These are phyloP conservation scores for Poecilia velifera DNA, from an alignment of 2,797 vertebrate species.

Conservation along the genomic window DNA sequence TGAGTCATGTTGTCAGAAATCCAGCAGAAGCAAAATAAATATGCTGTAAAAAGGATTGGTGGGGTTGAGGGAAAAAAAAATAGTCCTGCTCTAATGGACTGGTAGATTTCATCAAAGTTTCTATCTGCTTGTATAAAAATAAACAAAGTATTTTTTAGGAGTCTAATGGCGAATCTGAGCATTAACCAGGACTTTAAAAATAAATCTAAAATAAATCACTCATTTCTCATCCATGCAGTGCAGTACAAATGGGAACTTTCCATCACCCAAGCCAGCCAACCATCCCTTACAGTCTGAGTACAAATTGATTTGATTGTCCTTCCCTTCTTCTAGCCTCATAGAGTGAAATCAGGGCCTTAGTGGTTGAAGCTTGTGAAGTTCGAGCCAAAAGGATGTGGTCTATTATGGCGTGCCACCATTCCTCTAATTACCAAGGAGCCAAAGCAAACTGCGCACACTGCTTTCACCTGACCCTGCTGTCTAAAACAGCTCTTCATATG, in stretches of 20 bases:
- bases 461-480: conserved; percentile 88
- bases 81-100: not conserved
- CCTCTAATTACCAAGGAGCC: conserved; percentile 89
- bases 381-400: conserved; percentile 93
- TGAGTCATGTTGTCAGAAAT: not conserved
- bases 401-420: conserved; percentile 88
- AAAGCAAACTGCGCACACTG: conserved; percentile 86
- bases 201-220: conserved; percentile 21
- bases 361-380: conserved; percentile 74
- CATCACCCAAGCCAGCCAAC: conserved; percentile 38
- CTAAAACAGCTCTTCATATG: conserved; percentile 87
- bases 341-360: conserved; percentile 87
- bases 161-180: conserved; percentile 10
- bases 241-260: conserved; percentile 48
- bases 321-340: conserved; percentile 83
- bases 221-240: conserved; percentile 9
- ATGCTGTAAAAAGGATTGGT: not conserved
- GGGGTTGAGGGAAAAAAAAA: not conserved
- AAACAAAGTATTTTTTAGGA: not conserved
- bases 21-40: conserved; percentile 3
- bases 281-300: conserved; percentile 42
- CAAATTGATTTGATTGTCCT: conserved; percentile 85
- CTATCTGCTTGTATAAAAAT: not conserved
- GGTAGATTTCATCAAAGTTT: not conserved
- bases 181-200: conserved; percentile 28